Evolutionary conservation across 2,797 vertebrate genomes (phyloP).

Genomic region (Champsocephalus esox): DNA sequence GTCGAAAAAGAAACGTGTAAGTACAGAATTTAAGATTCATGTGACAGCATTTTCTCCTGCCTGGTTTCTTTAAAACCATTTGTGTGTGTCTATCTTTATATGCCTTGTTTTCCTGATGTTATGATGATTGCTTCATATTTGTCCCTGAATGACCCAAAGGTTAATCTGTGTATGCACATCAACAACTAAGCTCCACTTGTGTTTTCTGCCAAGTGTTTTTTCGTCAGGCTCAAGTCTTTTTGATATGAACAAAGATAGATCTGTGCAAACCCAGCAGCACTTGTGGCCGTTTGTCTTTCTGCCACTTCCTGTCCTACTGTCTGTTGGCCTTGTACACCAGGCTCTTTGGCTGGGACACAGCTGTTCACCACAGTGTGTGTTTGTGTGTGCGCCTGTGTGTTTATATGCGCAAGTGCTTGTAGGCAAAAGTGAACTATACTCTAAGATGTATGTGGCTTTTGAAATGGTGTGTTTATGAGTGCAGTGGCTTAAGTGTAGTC

Average conservation of each 20-base stretch:
- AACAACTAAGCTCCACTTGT: slow-evolving; percentile 11
- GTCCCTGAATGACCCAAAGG: not conserved
- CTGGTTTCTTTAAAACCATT: not conserved
- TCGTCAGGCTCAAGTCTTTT: not conserved
- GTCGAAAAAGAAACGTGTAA: slow-evolving; percentile 91
- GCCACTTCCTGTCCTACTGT: slow-evolving; percentile 48
- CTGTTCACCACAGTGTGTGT: slow-evolving; percentile 56
- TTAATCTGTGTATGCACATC: slow-evolving; percentile 5
- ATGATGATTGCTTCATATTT: not conserved
- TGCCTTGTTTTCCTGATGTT: not conserved
- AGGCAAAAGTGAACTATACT: slow-evolving; percentile 15
- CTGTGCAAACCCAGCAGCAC: slow-evolving; percentile 56
- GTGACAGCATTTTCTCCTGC: not conserved
- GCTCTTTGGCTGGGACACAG: slow-evolving; percentile 50
- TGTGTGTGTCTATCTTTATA: not conserved
- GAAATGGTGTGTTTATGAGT: slow-evolving; percentile 12
- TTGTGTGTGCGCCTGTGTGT: not conserved
- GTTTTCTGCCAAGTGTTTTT: not conserved
- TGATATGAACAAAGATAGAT: slow-evolving; percentile 44
- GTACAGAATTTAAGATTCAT: slow-evolving; percentile 53
- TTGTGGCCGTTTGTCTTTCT: slow-evolving; percentile 59
- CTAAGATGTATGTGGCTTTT: not conserved
- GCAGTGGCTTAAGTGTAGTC: slow-evolving; percentile 27
- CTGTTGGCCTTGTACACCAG: slow-evolving; percentile 35
- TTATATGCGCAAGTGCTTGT: slow-evolving; percentile 4